Base-by-base conservation (phyloP, 2,888 invertebrate genomes). In the Mesochorus sp. region DNA sequence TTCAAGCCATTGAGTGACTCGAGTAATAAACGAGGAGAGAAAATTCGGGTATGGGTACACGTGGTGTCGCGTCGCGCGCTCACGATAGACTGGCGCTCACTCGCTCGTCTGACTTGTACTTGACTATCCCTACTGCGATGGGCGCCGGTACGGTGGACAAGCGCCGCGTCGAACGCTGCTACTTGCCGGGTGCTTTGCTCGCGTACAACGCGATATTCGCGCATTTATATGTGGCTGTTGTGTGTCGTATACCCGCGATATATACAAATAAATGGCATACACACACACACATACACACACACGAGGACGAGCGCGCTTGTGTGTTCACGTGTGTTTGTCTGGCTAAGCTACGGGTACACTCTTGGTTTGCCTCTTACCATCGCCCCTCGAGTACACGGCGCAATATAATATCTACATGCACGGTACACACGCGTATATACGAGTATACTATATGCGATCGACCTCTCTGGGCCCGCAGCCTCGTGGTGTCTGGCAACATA, bases 81-180 rank as follows among this genome's bases (percentile, higher is more conserved):
- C 86, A 87, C 88, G 88, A 83, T 88, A 88, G 88, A 90, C 90
- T 90, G 89, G 80, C 87, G 85, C 83, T 81, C 76, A 84, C 82
- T 85, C 85, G 84, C 81, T 84, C 85, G 89, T 81, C 90, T 86
- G 90, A 89, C 90, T 88, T 86, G 85, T 87, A 81, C 84, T 88
- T 86, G 90, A 89, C 87, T 89, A 87, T 86, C 85, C 85, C 90
- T 88, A 89, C 90, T 89, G 83, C 74, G 72, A 72, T 53, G 26
- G 61, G 53, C 70, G 70, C 73, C 53, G 49, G 78, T 42, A 64
- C 70, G 64, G 72, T 61, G 77, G 37, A 34, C 37, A 61, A 53
- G 61, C 53, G 34, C 55, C 51, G 51, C 31, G 28, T 14, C 53
- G 62, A 68, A 55, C 67, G 47, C 42, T 39, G 34, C 68, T 47